Evolutionary conservation across 1,140 invertebrate species (phyloP).

Genomic region (Ridgeia piscesae): DNA sequence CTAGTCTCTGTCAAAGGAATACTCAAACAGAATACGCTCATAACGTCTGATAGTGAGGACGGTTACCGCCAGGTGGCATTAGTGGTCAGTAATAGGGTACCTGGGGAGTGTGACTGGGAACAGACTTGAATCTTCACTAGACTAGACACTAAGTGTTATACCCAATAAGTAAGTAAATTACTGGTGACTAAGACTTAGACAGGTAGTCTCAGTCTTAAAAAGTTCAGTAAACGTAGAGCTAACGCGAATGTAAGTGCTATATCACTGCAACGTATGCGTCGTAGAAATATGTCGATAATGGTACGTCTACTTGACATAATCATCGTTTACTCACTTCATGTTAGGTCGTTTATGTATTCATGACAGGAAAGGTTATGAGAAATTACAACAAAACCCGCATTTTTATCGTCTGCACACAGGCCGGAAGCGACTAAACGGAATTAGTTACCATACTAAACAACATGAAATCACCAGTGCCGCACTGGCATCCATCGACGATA

Average conservation of each 20-base stretch:
- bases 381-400: not conserved
- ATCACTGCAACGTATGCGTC: not conserved
- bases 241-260: no score
- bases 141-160: no score
- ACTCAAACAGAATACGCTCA: not conserved
- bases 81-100: not conserved
- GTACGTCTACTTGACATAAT: not conserved
- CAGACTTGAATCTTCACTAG: no score
- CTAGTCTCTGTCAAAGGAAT: no score
- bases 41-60: not conserved
- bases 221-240: no score
- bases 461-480: not conserved
- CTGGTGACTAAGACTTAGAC: no score
- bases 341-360: not conserved
- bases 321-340: not conserved
- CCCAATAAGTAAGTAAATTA: no score
- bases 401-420: not conserved
- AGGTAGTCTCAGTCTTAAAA: no score
- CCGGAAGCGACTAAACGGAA: slow-evolving; percentile 3
- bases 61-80: not conserved
- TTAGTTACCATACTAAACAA: not conserved
- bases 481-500: not conserved
- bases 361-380: not conserved
- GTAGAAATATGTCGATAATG: not conserved
- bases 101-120: not conserved